These are phyloP conservation scores for Leuciscus idus DNA, from an alignment of 2,113 vertebrate genomes.

Conservation along the genomic window DNA sequence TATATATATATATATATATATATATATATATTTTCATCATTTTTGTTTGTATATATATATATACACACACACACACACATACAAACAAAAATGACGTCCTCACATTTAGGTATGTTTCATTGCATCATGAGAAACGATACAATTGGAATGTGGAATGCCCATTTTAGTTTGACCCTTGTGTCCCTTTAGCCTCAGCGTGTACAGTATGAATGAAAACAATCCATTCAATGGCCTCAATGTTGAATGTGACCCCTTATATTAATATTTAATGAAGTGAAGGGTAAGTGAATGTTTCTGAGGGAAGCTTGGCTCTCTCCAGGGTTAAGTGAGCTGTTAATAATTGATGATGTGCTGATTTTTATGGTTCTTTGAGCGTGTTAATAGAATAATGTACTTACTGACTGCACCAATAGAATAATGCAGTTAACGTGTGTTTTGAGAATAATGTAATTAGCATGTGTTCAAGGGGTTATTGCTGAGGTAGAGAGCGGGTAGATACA, in stretches of 20 bases:
- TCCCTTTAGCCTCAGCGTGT: slow-evolving; percentile 10
- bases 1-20: too few species aligned
- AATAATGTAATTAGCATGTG: slow-evolving; percentile 48
- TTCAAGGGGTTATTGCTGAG: slow-evolving; percentile 30
- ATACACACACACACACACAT: too few species aligned
- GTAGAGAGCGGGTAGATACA: slow-evolving; percentile 7
- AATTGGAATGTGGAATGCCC: too few species aligned
- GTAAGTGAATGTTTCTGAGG: slow-evolving; percentile 58
- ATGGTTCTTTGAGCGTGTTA: slow-evolving; percentile 54
- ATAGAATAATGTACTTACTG: slow-evolving; percentile 58
- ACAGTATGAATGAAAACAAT: slow-evolving; percentile 35
- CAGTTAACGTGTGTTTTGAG: slow-evolving; percentile 48
- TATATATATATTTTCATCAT: too few species aligned
- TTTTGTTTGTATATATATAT: too few species aligned
- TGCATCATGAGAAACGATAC: too few species aligned
- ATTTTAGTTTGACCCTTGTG: neutral
- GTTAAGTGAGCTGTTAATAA: slow-evolving; percentile 60
- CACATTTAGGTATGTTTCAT: too few species aligned
- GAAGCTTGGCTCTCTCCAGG: slow-evolving; percentile 51
- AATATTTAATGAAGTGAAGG: slow-evolving; percentile 78
- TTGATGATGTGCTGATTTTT: slow-evolving; percentile 60
- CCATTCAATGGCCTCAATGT: slow-evolving; percentile 67
- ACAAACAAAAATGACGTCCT: too few species aligned
- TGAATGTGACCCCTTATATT: slow-evolving; percentile 75
- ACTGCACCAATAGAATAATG: slow-evolving; percentile 46